phyloP scores from a whole-genome alignment of 2,113 vertebrate species.

The Plecotus auritus region DNA sequence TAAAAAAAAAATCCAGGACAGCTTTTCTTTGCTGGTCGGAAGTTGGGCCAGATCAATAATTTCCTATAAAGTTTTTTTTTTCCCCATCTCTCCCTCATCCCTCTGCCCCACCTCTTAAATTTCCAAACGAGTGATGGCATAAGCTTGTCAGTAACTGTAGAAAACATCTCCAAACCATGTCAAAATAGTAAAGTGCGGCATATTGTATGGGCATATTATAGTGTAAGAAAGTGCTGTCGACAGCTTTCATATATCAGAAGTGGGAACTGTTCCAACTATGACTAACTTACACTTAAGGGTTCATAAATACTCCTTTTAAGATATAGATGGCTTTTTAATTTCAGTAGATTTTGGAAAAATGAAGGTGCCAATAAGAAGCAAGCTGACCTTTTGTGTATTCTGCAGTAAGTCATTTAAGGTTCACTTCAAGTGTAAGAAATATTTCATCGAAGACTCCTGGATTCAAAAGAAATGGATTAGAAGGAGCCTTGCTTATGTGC shows the following conservation, averaged over 20 bases:
- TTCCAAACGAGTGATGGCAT: constrained; percentile 84
- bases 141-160: constrained; percentile 85
- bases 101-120: constrained; percentile 70
- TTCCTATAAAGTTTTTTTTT: constrained; percentile 69
- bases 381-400: constrained; percentile 64
- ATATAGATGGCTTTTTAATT: constrained; percentile 88
- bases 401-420: constrained; percentile 74
- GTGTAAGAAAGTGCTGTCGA: constrained; percentile 73
- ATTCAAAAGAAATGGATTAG: constrained; percentile 33
- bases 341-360: constrained; percentile 75
- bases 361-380: constrained; percentile 73
- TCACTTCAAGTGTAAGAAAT: constrained; percentile 65
- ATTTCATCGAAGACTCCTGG: constrained; percentile 54
- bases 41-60: constrained; percentile 91
- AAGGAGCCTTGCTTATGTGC: not conserved
- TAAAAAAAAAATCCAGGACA: constrained; percentile 85
- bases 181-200: constrained; percentile 85
- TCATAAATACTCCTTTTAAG: constrained; percentile 84
- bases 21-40: constrained; percentile 87
- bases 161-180: constrained; percentile 83
- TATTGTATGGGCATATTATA: constrained; percentile 83
- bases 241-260: constrained; percentile 85
- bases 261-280: constrained; percentile 82
- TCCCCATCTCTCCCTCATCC: not conserved
- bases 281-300: constrained; percentile 82